These are phyloP conservation scores for Pantherophis vulpinus DNA, from an alignment of 2,797 vertebrate species.

Conservation along the genomic window DNA sequence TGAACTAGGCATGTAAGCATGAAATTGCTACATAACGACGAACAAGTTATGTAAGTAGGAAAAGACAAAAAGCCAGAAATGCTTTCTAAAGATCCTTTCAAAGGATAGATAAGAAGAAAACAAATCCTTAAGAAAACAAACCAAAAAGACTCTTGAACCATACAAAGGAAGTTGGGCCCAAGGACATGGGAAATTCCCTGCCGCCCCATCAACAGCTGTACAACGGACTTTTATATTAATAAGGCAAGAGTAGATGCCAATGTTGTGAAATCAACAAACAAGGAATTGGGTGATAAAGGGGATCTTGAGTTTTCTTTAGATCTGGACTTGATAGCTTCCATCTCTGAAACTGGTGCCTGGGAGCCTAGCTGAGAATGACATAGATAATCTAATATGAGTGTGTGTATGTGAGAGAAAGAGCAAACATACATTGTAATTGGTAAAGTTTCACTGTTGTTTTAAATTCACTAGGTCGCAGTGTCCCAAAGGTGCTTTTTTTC, in stretches of 20 bases:
- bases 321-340: background rate
- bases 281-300: background rate
- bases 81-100: background rate
- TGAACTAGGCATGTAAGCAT: background rate
- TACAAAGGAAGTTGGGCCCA: background rate
- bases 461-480: background rate
- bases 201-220: background rate
- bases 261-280: background rate
- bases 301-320: background rate
- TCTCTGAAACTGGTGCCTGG: background rate
- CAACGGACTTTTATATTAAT: background rate
- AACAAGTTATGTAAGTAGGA: background rate
- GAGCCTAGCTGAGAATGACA: background rate
- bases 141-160: background rate
- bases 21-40: background rate
- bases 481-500: background rate
- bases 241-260: background rate
- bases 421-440: background rate
- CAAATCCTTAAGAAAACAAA: background rate
- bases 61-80: background rate
- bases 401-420: background rate
- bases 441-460: background rate
- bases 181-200: background rate
- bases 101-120: background rate
- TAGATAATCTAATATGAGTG: background rate